A percentile compares a stretch with the other conserved stretches of the same genome.
Conservation (phyloP, 2,797 vertebrate species). For the Galaxias olidus region DNA sequence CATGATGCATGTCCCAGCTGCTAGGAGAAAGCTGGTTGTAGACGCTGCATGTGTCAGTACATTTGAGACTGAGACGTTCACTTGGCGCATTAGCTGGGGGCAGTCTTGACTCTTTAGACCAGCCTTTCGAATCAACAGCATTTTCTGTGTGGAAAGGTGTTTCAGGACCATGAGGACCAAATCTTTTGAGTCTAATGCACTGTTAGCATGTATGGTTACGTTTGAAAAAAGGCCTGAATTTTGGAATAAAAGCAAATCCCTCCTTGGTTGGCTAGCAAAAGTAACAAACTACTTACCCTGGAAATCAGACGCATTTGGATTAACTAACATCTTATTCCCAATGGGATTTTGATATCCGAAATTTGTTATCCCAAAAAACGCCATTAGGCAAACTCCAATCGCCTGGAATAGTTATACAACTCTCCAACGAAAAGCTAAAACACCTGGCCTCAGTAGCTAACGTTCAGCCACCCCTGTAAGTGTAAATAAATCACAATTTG, state of each 20-base stretch:
- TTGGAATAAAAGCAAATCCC: not conserved
- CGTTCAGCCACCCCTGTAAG: not conserved
- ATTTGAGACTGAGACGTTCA: slow-evolving; percentile 7
- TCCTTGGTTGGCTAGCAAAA: not conserved
- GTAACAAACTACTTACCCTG: slow-evolving; percentile 32
- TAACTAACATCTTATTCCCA: slow-evolving; percentile 44
- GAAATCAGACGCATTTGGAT: not conserved
- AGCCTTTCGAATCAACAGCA: not conserved
- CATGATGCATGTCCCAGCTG: slow-evolving; percentile 57
- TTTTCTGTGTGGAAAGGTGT: slow-evolving; percentile 29
- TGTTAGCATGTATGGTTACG: not conserved
- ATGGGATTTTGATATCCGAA: slow-evolving; percentile 77
- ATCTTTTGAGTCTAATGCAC: not conserved
- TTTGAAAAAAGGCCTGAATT: not conserved
- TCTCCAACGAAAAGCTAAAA: not conserved
- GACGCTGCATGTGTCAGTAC: slow-evolving; percentile 28
- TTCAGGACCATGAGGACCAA: not conserved
- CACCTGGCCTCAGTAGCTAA: not conserved
- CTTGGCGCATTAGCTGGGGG: slow-evolving; percentile 12
- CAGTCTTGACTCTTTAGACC: slow-evolving; percentile 4
- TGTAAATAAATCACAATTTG: slow-evolving; percentile 16
- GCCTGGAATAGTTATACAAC: not conserved
- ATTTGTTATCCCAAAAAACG: slow-evolving; percentile 76
- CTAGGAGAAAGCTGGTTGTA: slow-evolving; percentile 35
- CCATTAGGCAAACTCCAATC: slow-evolving; percentile 53